These are phyloP conservation scores for Pseudopleuronectes americanus DNA, from an alignment of 2,797 vertebrate genomes.

Conservation along the genomic window DNA sequence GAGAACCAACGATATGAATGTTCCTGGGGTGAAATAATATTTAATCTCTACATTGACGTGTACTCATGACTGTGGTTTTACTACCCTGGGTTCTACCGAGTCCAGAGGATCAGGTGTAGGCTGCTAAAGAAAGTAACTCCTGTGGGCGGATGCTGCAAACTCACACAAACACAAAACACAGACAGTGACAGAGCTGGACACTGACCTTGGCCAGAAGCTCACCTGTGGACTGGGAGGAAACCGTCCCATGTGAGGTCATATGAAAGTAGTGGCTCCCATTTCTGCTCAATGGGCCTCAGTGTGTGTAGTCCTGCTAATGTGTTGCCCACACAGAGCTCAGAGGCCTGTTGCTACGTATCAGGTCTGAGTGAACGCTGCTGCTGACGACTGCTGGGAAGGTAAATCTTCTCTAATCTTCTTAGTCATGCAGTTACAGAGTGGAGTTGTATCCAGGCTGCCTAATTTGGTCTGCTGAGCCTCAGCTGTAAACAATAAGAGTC, in stretches of 20 bases:
- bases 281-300: slow-evolving; percentile 33
- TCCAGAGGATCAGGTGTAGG: slow-evolving; percentile 3
- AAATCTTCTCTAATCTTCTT: slow-evolving; percentile 85
- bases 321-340: background rate
- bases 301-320: background rate
- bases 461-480: slow-evolving; percentile 71
- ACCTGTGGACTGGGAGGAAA: slow-evolving; percentile 26
- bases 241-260: slow-evolving; percentile 25
- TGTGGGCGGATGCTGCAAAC: background rate
- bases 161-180: background rate
- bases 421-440: slow-evolving; percentile 63
- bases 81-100: background rate
- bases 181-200: slow-evolving; percentile 12
- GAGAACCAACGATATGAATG: background rate
- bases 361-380: slow-evolving; percentile 44
- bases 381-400: slow-evolving; percentile 63
- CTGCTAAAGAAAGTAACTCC: slow-evolving; percentile 11
- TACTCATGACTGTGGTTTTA: background rate
- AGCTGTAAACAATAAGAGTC: slow-evolving; percentile 45
- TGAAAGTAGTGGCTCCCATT: slow-evolving; percentile 28
- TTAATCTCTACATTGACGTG: background rate
- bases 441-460: slow-evolving; percentile 66
- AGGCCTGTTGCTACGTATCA: slow-evolving; percentile 62
- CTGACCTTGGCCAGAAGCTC: slow-evolving; percentile 53
- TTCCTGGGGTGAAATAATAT: background rate